A percentile compares a stretch with the other conserved stretches of the same genome.
Evolutionary conservation across 2,888 invertebrate species (phyloP).

Genomic region (Parnassius apollo): DNA sequence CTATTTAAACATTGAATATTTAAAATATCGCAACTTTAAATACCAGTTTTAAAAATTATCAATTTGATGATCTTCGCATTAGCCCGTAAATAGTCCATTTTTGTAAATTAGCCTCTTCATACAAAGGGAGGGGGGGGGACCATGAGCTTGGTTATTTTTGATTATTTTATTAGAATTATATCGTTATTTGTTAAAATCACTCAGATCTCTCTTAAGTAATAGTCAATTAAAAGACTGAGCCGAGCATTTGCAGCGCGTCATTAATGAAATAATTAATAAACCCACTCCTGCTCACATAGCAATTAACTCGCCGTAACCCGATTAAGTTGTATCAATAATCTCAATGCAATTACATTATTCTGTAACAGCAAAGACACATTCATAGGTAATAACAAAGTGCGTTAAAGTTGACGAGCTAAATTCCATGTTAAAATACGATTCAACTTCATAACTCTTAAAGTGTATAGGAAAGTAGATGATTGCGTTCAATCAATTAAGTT

Average conservation of each 20-base stretch:
- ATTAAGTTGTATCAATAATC: conserved; percentile 13
- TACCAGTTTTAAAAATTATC: too few species aligned
- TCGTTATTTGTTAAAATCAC: too few species aligned
- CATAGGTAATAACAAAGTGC: not conserved
- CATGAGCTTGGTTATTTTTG: too few species aligned
- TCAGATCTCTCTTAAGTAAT: conserved; percentile 12
- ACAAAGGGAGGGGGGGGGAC: too few species aligned
- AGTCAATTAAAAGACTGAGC: conserved; percentile 13
- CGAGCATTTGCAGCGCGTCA: not conserved
- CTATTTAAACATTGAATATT: too few species aligned
- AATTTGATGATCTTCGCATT: too few species aligned
- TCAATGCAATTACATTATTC: conserved; percentile 9
- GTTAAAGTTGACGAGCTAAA: not conserved
- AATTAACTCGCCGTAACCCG: conserved; percentile 17
- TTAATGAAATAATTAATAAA: conserved; percentile 15
- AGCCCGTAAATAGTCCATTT: too few species aligned
- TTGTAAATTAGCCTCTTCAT: too few species aligned
- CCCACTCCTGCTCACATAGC: conserved; percentile 10
- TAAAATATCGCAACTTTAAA: too few species aligned
- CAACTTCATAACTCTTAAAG: not conserved
- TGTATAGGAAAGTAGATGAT: not conserved
- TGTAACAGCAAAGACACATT: not conserved
- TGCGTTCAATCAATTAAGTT: conserved; percentile 2
- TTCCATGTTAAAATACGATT: not conserved
- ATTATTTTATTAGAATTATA: too few species aligned